phyloP scores from a whole-genome alignment of 2,113 vertebrate genomes.

The Empidonax traillii region DNA sequence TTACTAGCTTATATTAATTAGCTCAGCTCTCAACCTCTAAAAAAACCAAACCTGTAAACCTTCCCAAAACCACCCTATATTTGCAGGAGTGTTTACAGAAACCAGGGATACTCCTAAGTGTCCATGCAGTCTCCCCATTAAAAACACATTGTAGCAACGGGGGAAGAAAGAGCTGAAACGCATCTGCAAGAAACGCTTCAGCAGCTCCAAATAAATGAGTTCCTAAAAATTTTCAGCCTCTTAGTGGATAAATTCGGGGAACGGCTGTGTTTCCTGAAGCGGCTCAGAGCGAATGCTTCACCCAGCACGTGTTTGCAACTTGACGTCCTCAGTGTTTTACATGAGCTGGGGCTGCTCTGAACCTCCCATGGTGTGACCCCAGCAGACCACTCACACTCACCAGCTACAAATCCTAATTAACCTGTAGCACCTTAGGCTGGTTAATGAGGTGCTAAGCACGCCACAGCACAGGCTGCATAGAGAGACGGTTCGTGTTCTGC shows the following conservation, averaged over 20 bases:
- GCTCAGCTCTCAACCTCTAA: background rate
- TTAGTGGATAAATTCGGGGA: background rate
- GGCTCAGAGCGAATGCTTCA: rapidly evolving
- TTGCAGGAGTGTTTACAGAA: background rate
- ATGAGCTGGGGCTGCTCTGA: background rate
- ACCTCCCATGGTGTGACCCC: background rate
- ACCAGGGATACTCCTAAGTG: background rate
- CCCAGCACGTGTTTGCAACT: background rate
- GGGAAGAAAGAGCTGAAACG: background rate
- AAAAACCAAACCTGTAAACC: background rate
- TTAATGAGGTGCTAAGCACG: background rate
- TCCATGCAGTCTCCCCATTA: background rate
- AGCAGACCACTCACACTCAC: rapidly evolving
- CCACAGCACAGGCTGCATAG: rapidly evolving
- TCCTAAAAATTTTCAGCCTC: background rate
- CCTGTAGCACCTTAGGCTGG: background rate
- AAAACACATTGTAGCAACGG: background rate
- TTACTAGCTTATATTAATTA: background rate
- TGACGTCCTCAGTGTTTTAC: rapidly evolving
- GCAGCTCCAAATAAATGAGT: background rate
- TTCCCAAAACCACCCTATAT: background rate
- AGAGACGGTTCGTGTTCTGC: rapidly evolving
- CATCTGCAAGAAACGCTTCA: background rate
- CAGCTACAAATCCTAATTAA: background rate
- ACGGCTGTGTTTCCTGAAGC: background rate